Conservation (phyloP, 2,797 vertebrate species). For the Coregonus sp. region DNA sequence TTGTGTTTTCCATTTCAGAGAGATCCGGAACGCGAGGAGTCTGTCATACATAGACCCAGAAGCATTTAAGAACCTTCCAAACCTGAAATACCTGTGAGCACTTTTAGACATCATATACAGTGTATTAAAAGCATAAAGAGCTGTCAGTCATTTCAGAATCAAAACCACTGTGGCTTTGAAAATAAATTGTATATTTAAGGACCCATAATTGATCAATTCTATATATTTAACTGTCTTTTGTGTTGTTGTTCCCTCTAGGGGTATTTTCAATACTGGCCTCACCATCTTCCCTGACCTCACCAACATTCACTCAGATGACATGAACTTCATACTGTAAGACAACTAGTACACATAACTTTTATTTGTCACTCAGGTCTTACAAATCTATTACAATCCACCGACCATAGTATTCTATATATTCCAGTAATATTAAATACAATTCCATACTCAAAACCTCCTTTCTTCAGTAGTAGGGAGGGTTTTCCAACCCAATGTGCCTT, state of each 20-base stretch:
- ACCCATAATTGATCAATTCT: slow-evolving; percentile 19
- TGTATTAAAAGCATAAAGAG: not conserved
- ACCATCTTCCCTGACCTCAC: slow-evolving; percentile 85
- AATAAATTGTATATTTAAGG: too few species aligned
- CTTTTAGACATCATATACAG: slow-evolving; percentile 1
- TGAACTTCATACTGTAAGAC: slow-evolving; percentile 92
- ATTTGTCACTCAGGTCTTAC: not conserved
- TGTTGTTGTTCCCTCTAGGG: slow-evolving; percentile 71
- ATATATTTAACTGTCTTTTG: slow-evolving; percentile 17
- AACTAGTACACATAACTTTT: not conserved
- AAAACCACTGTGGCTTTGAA: not conserved
- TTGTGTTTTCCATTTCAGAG: slow-evolving; percentile 77
- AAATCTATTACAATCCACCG: not conserved
- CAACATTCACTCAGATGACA: slow-evolving; percentile 84
- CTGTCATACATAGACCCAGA: slow-evolving; percentile 83
- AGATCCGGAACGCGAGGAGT: slow-evolving; percentile 89
- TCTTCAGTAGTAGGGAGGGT: too few species aligned
- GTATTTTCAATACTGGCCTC: slow-evolving; percentile 94
- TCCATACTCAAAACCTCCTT: not conserved
- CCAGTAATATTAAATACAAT: not conserved
- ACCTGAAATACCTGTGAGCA: slow-evolving; percentile 93
- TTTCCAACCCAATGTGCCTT: too few species aligned
- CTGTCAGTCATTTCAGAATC: not conserved
- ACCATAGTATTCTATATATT: not conserved
- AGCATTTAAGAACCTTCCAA: slow-evolving; percentile 87